These are phyloP conservation scores for Zaprionus vittiger DNA, from an alignment of 1,140 invertebrate genomes.

Conservation along the genomic window DNA sequence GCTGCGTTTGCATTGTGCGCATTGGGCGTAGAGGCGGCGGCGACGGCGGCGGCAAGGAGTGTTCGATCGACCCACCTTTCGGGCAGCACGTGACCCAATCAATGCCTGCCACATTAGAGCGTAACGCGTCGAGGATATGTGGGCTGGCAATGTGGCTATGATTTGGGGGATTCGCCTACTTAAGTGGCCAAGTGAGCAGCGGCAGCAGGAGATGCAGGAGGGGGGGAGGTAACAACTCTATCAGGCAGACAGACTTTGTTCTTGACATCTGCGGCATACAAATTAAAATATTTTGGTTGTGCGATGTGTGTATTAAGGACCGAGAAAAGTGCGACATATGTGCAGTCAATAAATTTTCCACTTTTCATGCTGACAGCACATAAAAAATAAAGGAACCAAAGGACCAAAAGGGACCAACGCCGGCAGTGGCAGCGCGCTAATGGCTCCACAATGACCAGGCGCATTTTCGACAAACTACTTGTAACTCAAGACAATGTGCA, in stretches of 20 bases:
- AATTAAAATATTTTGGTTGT: conserved; percentile 71
- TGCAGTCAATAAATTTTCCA: conserved; percentile 81
- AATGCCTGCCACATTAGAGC: conserved; percentile 64
- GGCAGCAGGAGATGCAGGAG: background rate
- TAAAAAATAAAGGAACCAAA: conserved; percentile 35
- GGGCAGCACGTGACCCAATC: conserved; percentile 69
- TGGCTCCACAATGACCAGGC: conserved; percentile 78
- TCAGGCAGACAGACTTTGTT: conserved; percentile 28
- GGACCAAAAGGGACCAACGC: conserved; percentile 30
- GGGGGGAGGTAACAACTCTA: conserved; percentile 50
- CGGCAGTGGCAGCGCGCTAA: conserved; percentile 51
- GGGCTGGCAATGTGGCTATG: conserved; percentile 10
- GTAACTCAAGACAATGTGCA: conserved; percentile 1
- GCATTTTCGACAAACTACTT: conserved; percentile 36
- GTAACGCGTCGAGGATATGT: conserved; percentile 40
- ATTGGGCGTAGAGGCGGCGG: background rate
- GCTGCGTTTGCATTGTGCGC: conserved; percentile 1
- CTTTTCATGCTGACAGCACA: conserved; percentile 76
- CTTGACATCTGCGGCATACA: conserved; percentile 74
- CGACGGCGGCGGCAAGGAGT: background rate
- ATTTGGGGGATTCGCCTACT: conserved; percentile 39
- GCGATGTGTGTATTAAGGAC: conserved; percentile 37
- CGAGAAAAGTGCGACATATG: conserved; percentile 73
- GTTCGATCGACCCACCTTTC: conserved; percentile 2
- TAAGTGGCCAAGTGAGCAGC: conserved; percentile 59